Evolutionary conservation across 2,113 vertebrate genomes (phyloP).

Genomic region (Patagioenas fasciata): DNA sequence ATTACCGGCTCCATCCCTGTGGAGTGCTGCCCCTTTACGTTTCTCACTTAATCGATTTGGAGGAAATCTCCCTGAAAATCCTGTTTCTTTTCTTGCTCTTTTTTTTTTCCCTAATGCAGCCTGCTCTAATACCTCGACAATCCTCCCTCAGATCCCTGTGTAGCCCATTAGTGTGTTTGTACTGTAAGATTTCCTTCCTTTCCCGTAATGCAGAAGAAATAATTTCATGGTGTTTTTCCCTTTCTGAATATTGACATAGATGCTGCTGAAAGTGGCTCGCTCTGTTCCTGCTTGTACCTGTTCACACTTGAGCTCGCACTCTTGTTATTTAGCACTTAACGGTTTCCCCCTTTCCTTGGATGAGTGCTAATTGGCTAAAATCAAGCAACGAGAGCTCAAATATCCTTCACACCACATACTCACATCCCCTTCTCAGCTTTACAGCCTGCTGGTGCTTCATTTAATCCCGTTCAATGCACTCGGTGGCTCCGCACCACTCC

Average conservation of each 20-base stretch:
- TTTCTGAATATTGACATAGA: constrained; percentile 10
- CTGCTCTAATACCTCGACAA: constrained; percentile 33
- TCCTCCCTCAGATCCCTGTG: constrained; percentile 15
- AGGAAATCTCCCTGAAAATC: constrained; percentile 57
- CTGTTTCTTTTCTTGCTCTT: constrained; percentile 15
- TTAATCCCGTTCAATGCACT: neutral
- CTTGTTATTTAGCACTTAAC: neutral
- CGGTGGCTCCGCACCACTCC: neutral
- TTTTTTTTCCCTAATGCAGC: neutral
- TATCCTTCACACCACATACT: neutral
- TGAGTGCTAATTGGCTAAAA: constrained; percentile 56
- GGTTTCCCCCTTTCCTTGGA: neutral
- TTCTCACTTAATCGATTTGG: constrained; percentile 53
- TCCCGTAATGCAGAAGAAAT: constrained; percentile 18
- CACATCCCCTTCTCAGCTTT: neutral
- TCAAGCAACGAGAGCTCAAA: neutral
- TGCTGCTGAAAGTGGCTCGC: neutral
- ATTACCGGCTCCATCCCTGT: neutral
- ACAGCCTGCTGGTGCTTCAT: neutral
- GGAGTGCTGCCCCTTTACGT: constrained; percentile 40
- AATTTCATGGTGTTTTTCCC: constrained; percentile 42
- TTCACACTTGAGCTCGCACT: constrained; percentile 46
- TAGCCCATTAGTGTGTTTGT: constrained; percentile 57
- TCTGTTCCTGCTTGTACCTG: constrained; percentile 20
- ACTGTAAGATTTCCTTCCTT: neutral